phyloP scores from a whole-genome alignment of 92 coral and sea anemone species.

The Desmophyllum pertusum region DNA sequence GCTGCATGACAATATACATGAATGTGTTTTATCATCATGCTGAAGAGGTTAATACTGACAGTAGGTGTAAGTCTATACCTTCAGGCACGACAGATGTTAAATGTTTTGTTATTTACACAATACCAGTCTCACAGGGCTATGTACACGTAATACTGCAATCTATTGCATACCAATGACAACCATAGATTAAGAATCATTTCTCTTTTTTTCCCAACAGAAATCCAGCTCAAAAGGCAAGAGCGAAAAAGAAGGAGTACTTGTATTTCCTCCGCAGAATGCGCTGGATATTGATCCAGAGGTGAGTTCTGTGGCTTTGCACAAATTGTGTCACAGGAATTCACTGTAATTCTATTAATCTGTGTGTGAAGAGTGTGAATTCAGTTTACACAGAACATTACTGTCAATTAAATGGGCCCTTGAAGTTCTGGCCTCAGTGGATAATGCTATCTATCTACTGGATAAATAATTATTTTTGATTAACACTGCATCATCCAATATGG shows the following conservation, averaged over 20 bases:
- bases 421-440: too few species aligned
- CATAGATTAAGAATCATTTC: not conserved
- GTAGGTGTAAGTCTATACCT: not conserved
- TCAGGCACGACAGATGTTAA: not conserved
- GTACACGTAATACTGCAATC: not conserved
- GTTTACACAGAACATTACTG: not conserved
- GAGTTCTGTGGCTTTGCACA: not conserved
- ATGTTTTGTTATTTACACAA: too few species aligned
- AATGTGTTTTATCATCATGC: not conserved
- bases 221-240: slow-evolving; percentile 88
- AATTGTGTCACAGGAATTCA: too few species aligned
- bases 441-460: too few species aligned
- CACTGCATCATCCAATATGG: too few species aligned
- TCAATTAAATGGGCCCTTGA: not conserved
- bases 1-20: not conserved
- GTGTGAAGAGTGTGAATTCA: not conserved
- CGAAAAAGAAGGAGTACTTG: slow-evolving; percentile 86
- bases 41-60: not conserved
- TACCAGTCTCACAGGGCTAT: too few species aligned
- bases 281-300: slow-evolving; percentile 86
- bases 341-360: not conserved
- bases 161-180: not conserved
- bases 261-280: slow-evolving; percentile 86
- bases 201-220: slow-evolving; percentile 46
- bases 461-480: too few species aligned